Conservation (phyloP, 2,888 invertebrate genomes). For the Glyphotaelius pellucidus region DNA sequence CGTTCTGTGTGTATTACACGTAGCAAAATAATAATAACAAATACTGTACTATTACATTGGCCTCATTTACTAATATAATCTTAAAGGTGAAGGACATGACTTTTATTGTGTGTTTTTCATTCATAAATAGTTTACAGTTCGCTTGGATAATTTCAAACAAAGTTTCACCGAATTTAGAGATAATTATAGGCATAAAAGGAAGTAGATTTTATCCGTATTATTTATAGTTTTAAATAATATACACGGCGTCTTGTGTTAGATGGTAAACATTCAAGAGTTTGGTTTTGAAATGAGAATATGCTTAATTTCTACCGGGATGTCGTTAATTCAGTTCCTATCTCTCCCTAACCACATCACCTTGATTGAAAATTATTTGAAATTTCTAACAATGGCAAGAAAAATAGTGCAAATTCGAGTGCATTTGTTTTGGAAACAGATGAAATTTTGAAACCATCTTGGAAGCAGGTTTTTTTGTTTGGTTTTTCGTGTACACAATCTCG, state of each 20-base stretch:
- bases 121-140: background rate
- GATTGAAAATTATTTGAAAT: no score
- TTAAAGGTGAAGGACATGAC: background rate
- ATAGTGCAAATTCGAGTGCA: no score
- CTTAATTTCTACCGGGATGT: no score
- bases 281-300: no score
- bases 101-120: background rate
- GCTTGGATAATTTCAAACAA: background rate
- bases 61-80: background rate
- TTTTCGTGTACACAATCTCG: no score
- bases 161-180: background rate
- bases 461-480: no score
- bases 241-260: background rate
- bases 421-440: no score
- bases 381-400: no score
- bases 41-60: background rate
- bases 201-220: background rate
- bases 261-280: background rate
- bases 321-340: no score
- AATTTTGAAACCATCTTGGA: no score
- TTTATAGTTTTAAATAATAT: background rate
- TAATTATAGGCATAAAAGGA: background rate
- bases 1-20: background rate
- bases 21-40: background rate
- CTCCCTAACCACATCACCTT: no score